Evolutionary conservation across 2,797 vertebrate genomes (phyloP), one percentile per base, ranked within the genome.

Genomic region (Acanthurus lineatus): DNA sequence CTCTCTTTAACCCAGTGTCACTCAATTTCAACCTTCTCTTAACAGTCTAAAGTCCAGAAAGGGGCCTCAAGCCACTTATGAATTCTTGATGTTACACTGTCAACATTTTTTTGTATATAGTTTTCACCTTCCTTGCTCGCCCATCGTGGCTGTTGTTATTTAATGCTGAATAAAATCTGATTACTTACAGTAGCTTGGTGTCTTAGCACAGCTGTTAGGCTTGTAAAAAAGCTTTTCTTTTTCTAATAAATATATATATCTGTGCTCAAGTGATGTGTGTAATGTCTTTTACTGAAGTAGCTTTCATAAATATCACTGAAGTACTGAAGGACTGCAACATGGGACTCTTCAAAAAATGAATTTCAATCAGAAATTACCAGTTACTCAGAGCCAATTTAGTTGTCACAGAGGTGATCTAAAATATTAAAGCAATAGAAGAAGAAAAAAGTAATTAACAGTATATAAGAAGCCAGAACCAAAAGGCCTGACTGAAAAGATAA

Each of bases 31-130:
- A 62, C 51, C 71, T 91, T 92, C 88, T 94, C 86, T 85, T 54
- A 61, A 84, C 86, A 87, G 87, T 89, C 93, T 92, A 54, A 89
- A 81, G 93, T 95, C 95, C 95, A 95, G 94, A 91, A 94, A 95
- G 95, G 95, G 95, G 94, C 96, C 96, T 96, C 93, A 83, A 35
- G 74, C 71, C 59, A 73, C 76, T 77, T 11, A 75, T 71, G 80
- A 91, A 71, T 70, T 79, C 17, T 77, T 83, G 69, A 84, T 81
- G 69, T 88, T 83, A 90, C 88, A 90, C 86, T 76, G 77, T 86
- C 60, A n/a, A 45, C 62, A 76, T 63, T 84, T 15, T 74, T 65
- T 80, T 94, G 89, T 88, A 92, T 81, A 91, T 91, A 91, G 73
- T 69, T 83, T 70, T 68, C n/a, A 64, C 35, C 6, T 76, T 52